Conservation (phyloP, 2,113 vertebrate species). For the Dermatemys mawii region DNA sequence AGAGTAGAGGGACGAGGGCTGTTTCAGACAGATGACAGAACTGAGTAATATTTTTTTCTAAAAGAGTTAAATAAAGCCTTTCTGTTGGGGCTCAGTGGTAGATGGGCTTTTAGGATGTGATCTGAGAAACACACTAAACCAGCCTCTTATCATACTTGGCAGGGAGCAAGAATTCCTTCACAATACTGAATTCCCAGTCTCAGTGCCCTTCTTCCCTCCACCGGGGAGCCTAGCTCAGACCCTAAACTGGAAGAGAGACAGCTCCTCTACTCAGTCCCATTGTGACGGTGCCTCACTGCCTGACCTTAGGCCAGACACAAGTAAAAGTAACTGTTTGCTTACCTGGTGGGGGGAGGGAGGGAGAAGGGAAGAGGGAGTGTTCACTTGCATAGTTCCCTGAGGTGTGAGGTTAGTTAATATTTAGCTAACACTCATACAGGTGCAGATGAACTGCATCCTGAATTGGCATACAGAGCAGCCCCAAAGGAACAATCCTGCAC, state of each 20-base stretch:
- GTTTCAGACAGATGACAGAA: not conserved
- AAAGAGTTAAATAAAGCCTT: not conserved
- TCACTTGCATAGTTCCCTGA: not conserved
- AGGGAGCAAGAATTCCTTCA: not conserved
- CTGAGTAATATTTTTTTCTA: too few species aligned
- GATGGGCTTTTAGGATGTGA: not conserved
- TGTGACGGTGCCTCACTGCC: not conserved
- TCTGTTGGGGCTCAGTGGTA: not conserved
- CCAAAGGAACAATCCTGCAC: not conserved
- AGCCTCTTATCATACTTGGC: not conserved
- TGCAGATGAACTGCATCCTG: not conserved
- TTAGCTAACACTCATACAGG: not conserved
- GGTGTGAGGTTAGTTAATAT: not conserved
- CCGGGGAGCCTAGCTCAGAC: not conserved
- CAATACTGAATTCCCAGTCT: not conserved
- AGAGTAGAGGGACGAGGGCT: not conserved
- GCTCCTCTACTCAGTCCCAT: not conserved
- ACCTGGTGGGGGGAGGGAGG: not conserved
- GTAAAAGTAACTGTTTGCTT: not conserved
- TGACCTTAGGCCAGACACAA: not conserved
- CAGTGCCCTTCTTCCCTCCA: not conserved
- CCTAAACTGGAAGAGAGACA: not conserved
- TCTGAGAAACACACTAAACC: not conserved
- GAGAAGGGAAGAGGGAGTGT: not conserved
- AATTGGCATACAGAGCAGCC: accelerated